Conservation (phyloP, 2,797 vertebrate species). For the Sarcoramphus papa region DNA sequence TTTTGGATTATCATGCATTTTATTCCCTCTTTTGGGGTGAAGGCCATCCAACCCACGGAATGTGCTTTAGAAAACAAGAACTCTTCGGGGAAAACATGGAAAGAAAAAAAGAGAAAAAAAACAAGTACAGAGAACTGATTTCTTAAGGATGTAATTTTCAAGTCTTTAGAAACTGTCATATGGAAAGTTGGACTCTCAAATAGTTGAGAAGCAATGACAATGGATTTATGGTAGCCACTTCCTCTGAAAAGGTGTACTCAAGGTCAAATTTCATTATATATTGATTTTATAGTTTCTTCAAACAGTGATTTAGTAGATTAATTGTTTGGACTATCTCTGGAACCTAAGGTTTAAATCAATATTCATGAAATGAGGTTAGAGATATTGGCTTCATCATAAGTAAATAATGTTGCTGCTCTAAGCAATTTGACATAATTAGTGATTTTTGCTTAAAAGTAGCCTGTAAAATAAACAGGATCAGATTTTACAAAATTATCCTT, state of each 20-base stretch:
- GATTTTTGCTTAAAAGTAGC: constrained; percentile 63
- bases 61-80: background rate
- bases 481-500: constrained; percentile 41
- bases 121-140: background rate
- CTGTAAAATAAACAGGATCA: constrained; percentile 37
- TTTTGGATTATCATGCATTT: background rate
- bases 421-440: constrained; percentile 63
- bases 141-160: background rate
- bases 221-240: background rate
- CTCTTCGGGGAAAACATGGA: background rate
- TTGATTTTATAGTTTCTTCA: constrained; percentile 67
- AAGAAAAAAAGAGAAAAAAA: background rate
- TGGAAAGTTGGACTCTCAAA: background rate
- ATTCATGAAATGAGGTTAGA: constrained; percentile 66
- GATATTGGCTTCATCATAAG: constrained; percentile 61
- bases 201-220: background rate
- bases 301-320: constrained; percentile 64
- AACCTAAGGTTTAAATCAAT: constrained; percentile 68
- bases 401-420: constrained; percentile 63
- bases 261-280: constrained; percentile 59
- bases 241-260: constrained; percentile 17
- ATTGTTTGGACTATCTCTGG: constrained; percentile 55
- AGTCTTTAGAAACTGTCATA: background rate
- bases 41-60: background rate
- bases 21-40: background rate